Base-by-base conservation (phyloP, 2,113 vertebrate species). In the Psammodynastes pulverulentus region DNA sequence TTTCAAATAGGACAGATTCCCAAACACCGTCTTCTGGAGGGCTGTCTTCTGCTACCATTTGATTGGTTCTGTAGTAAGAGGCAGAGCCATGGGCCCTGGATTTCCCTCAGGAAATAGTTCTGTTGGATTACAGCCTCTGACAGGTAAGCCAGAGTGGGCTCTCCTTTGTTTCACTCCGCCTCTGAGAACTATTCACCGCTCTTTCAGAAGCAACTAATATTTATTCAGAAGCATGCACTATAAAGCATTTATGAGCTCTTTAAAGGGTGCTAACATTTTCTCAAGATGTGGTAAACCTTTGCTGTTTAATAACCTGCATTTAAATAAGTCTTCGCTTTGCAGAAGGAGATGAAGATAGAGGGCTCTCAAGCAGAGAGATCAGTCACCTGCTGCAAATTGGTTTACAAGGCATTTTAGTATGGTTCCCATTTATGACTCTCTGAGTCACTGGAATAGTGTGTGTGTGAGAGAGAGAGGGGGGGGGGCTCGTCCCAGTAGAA, bases 301-400 rank as follows among this genome's bases (percentile, higher is more conserved):
- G 96, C 89, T 95, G 94, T 91, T 97, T 96, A 96, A 95, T 96
- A 97, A 95, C 89, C 92, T 96, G 93, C 95, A 94, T 94, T 96
- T 92, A 93, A 96, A 95, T 94, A 94, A 96, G 92, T 49, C 51
- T 86, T 94, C 93, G 89, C 94, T 94, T 90, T 56, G 53, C 24
- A 95, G 54, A 94, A 92, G 17, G 88, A 91, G 91, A 72, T 0
- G 91, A 34, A 93, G 95, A 94, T 86, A 19, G 91, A 95, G 94
- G 89, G 45, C 91, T 93, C 89, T 95, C 15, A 72, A 93, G 94
- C 91, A 93, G 34, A 94, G 94, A 86, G 92, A 91, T 94, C 92
- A 46, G 0, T 95, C 95, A 95, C 90, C 94, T 94, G 91, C 90
- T 93, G 95, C 92, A 95, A 95, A 96, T 94, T 96, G 96, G 87